Evolutionary conservation across 2,113 vertebrate species (phyloP).

Genomic region (Siniperca knerii): DNA sequence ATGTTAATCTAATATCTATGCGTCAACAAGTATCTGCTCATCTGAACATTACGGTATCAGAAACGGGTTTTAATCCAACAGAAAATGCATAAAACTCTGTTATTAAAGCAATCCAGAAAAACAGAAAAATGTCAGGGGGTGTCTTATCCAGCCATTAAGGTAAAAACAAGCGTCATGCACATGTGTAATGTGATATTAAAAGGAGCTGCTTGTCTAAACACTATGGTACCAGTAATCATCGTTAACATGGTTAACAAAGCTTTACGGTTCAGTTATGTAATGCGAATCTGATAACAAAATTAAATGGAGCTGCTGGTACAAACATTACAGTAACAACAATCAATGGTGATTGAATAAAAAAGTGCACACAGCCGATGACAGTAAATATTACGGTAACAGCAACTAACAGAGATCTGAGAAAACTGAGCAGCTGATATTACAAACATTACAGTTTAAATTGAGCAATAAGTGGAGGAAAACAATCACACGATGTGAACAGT

Average conservation of each 20-base stretch:
- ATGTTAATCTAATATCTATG: not conserved
- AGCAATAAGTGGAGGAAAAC: not conserved
- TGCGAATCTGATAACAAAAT: not conserved
- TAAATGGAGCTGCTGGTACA: constrained; percentile 20
- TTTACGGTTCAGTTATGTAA: not conserved
- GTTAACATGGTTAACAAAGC: not conserved
- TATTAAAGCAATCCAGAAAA: not conserved
- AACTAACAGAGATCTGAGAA: not conserved
- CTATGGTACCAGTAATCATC: constrained; percentile 3
- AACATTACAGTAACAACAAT: constrained; percentile 43
- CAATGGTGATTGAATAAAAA: constrained; percentile 9
- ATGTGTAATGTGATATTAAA: constrained; percentile 12
- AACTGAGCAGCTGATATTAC: not conserved
- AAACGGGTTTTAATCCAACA: not conserved
- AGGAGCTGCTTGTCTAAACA: not conserved
- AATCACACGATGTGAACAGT: not conserved
- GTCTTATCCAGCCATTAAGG: not conserved
- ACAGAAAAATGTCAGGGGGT: too few relatives aligned
- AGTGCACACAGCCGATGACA: rapidly evolving
- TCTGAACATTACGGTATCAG: not conserved
- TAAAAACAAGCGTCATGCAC: not conserved
- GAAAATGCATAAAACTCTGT: not conserved
- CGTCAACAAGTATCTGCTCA: not conserved
- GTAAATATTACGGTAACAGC: not conserved
- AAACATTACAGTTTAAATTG: not conserved